Evolutionary conservation across 2,113 vertebrate genomes (phyloP).

Genomic region (Pardalotus punctatus): DNA sequence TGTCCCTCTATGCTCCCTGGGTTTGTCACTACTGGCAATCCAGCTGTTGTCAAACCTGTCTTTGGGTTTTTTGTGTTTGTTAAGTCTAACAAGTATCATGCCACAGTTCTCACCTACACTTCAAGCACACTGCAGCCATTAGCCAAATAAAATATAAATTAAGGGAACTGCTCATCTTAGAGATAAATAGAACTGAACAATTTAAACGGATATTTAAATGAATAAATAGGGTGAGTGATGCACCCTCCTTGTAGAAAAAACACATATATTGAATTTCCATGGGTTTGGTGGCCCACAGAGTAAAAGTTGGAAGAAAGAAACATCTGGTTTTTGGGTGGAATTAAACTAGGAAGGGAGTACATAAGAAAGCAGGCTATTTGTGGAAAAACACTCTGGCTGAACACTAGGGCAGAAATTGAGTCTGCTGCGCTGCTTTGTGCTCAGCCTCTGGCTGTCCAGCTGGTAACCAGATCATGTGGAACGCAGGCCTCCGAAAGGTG

Average conservation of each 20-base stretch:
- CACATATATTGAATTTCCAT: not conserved
- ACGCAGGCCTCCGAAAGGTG: constrained; percentile 39
- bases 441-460: constrained; percentile 60
- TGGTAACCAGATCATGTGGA: constrained; percentile 61
- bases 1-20: not conserved
- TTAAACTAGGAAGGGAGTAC: not conserved
- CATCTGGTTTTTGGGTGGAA: not conserved
- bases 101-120: not conserved
- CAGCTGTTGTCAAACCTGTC: not conserved
- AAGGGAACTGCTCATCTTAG: not conserved
- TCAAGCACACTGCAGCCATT: not conserved
- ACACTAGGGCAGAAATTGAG: not conserved
- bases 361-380: constrained; percentile 12
- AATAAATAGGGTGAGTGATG: not conserved
- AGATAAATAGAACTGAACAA: not conserved
- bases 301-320: not conserved
- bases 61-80: not conserved
- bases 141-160: not conserved
- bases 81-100: not conserved
- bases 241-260: not conserved
- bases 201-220: not conserved
- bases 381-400: not conserved
- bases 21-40: not conserved
- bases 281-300: rapidly evolving
- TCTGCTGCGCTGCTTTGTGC: constrained; percentile 38